Conservation (phyloP, 1,140 invertebrate species). For the Araneus ventricosus region DNA sequence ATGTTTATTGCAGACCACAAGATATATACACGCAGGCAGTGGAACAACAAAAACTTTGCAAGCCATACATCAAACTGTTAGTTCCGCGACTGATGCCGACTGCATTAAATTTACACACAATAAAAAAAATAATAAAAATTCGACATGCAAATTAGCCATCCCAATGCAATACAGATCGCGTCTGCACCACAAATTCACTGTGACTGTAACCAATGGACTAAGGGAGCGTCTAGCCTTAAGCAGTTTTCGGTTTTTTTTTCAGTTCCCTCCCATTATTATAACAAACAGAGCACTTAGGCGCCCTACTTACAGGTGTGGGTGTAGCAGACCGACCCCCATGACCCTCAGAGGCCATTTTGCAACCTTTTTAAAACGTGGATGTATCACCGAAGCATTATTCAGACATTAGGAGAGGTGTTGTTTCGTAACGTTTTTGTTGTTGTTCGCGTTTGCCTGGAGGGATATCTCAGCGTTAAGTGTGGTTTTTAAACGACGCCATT, state of each 20-base stretch:
- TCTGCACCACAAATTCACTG: neutral
- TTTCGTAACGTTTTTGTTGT: slow-evolving; percentile 26
- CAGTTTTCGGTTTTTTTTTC: neutral
- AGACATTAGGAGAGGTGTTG: slow-evolving; percentile 36
- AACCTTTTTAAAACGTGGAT: slow-evolving; percentile 26
- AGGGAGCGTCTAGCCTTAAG: slow-evolving; percentile 28
- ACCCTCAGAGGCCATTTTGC: slow-evolving; percentile 6
- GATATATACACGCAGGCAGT: neutral
- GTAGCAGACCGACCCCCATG: slow-evolving; percentile 22
- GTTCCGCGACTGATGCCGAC: slow-evolving; percentile 6
- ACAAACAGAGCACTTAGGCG: slow-evolving; percentile 16
- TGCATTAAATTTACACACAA: slow-evolving; percentile 21
- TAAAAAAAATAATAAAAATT: slow-evolving; percentile 8
- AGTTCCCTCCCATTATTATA: neutral
- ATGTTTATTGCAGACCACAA: neutral
- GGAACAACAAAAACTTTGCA: neutral
- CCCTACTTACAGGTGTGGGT: slow-evolving; percentile 47
- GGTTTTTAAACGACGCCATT: slow-evolving; percentile 3
- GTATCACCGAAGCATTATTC: slow-evolving; percentile 28
- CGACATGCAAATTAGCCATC: slow-evolving; percentile 16
- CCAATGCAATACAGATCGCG: neutral
- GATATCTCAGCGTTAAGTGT: neutral
- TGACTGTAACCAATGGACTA: slow-evolving; percentile 40
- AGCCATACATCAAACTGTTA: slow-evolving; percentile 6
- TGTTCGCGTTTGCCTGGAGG: neutral